A percentile compares a stretch with the other conserved stretches of the same genome.
phyloP scores from a whole-genome alignment of 1,140 invertebrate species.

The Pseudobourletiella spinata region DNA sequence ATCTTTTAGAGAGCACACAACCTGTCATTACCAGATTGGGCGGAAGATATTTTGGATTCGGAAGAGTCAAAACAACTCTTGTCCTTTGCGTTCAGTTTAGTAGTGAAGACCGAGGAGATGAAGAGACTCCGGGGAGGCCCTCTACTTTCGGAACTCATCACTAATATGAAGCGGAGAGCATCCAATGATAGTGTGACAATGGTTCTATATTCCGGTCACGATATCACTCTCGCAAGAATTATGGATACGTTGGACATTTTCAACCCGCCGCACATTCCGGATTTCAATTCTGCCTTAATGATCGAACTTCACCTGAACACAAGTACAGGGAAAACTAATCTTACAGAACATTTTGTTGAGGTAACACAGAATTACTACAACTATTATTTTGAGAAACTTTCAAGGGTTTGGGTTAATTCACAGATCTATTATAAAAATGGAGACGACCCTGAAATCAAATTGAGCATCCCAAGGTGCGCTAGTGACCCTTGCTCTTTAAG shows the following conservation, averaged over 20 bases:
- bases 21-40: constrained; percentile 63
- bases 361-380: too few species aligned
- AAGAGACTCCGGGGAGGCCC: constrained; percentile 59
- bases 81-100: constrained; percentile 45
- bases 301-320: constrained; percentile 15
- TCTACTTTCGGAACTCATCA: constrained; percentile 37
- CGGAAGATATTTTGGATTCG: constrained; percentile 49
- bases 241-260: constrained; percentile 42
- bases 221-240: constrained; percentile 42
- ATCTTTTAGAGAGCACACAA: constrained; percentile 48
- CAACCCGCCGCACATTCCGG: constrained; percentile 39
- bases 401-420: too few species aligned
- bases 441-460: too few species aligned
- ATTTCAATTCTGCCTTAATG: constrained; percentile 6
- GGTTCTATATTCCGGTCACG: constrained; percentile 41
- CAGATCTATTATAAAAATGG: too few species aligned
- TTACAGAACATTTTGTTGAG: too few species aligned
- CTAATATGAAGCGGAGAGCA: constrained; percentile 27
- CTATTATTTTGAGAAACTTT: too few species aligned
- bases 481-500: too few species aligned
- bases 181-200: constrained; percentile 22
- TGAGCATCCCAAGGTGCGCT: too few species aligned
- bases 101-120: constrained; percentile 56
- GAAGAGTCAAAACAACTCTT: not conserved
- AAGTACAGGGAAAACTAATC: too few species aligned